Evolutionary conservation across 2,888 invertebrate species (phyloP).

Genomic region (Lutraria lutraria): DNA sequence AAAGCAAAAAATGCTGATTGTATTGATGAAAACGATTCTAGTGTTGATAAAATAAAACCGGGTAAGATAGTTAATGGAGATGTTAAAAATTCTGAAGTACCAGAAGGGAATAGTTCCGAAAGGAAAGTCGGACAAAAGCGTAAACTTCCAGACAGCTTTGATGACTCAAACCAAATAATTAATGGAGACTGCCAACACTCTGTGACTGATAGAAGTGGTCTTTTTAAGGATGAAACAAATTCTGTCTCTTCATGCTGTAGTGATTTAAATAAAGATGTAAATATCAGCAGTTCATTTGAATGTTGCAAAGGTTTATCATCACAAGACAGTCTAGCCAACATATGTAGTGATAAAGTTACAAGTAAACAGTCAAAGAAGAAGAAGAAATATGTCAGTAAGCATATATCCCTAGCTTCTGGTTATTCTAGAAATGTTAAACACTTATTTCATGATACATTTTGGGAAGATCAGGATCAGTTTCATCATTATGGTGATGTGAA

Average conservation of each 20-base stretch:
- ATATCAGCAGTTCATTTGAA: not conserved
- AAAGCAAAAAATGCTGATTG: not conserved
- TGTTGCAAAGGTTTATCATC: not conserved
- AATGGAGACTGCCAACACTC: not conserved
- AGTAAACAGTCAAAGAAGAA: not conserved
- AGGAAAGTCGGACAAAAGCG: not conserved
- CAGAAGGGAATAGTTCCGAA: not conserved
- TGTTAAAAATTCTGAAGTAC: not conserved
- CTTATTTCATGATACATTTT: slow-evolving; percentile 56
- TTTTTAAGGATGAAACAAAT: not conserved
- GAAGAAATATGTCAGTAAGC: not conserved
- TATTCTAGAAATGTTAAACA: slow-evolving; percentile 41
- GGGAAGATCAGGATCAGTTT: slow-evolving; percentile 35
- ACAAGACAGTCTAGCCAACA: not conserved
- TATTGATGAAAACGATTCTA: not conserved
- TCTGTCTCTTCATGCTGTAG: not conserved
- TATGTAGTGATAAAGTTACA: not conserved
- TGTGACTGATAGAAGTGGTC: not conserved
- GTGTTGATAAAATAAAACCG: slow-evolving; percentile 6
- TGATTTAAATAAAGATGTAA: not conserved
- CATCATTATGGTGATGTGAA: not conserved
- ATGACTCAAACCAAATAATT: not conserved
- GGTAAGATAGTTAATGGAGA: not conserved
- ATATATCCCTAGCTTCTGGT: not conserved
- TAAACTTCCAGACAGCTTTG: not conserved